phyloP scores from a whole-genome alignment of 1,140 invertebrate genomes.

The Pomacea maculata region DNA sequence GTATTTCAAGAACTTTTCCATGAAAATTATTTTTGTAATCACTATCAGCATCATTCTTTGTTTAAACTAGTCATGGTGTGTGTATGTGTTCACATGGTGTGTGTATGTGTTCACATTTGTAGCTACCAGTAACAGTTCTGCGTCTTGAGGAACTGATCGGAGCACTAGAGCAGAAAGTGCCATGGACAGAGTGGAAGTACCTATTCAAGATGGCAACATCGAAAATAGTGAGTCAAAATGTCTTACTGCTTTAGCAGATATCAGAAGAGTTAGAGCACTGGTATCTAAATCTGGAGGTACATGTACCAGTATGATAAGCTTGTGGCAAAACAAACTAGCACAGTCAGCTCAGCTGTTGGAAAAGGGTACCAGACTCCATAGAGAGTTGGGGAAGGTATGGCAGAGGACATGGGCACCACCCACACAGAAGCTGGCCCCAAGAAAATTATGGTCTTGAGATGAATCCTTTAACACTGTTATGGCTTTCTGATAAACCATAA shows the following conservation, averaged over 20 bases:
- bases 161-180: conserved; percentile 73
- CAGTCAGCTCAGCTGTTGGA: too few relatives aligned
- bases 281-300: too few relatives aligned
- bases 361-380: too few relatives aligned
- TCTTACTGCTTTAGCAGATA: background rate
- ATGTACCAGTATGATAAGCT: too few relatives aligned
- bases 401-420: too few relatives aligned
- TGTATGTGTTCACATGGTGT: background rate
- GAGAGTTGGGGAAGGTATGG: too few relatives aligned
- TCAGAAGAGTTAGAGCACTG: background rate
- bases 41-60: conserved; percentile 4
- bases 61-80: background rate
- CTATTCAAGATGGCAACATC: conserved; percentile 76
- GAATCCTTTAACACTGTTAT: too few relatives aligned
- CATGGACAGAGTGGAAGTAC: conserved; percentile 77
- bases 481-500: too few relatives aligned
- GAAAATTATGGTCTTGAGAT: too few relatives aligned
- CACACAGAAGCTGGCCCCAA: too few relatives aligned
- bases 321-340: too few relatives aligned
- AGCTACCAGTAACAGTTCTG: conserved; percentile 71
- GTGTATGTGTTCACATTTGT: conserved; percentile 18
- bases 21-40: background rate
- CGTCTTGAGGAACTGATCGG: conserved; percentile 72
- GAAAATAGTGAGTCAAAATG: conserved; percentile 71
- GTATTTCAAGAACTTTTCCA: too few relatives aligned